Base-by-base conservation (phyloP, 2,113 vertebrate species). In the Jacana jacana region DNA sequence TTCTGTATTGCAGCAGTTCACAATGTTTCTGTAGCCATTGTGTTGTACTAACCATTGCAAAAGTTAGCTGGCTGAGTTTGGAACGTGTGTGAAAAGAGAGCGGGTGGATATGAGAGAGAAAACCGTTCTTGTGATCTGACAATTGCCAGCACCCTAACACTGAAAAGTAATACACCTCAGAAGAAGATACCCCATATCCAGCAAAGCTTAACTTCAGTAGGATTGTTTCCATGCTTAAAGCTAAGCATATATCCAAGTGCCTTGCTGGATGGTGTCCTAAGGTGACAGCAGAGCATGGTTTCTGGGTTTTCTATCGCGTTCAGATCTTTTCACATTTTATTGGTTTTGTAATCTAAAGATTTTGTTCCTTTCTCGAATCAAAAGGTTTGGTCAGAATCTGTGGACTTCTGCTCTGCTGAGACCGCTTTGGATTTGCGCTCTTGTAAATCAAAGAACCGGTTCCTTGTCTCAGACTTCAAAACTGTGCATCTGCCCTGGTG, bases 231-330 rank as follows among this genome's bases (percentile, higher is more conserved):
- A 46, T 84, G 82, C 85, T 93, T 93, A 94, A 96, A 96, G 63
- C 79, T 96, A 84, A 94, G 69, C 24, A 23, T 49, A 8, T 72
- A 39, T 91, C 40, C 64, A 97, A 88, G 94, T 97, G 92, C 90
- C 96, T 96, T 97, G 96, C 95, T 97, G 95, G 93, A 93, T 94
- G 71, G 31, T 82, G 49, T 81, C 70, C 75, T 82, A 61, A 71
- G 55, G 33, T 90, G 49, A 69, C 64, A 84, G 69, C 0, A 0
- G 35, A 90, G 57, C 48, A 19, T 79, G 51, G 17, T 76, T 80
- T 90, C n/a, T 57, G 82, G 33, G 9, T 23, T 81, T 95, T 70
- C 54, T 86, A 1, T 61, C 49, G 8, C 37, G 57, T 24, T 79
- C 64, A 27, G 51, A 54, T 88, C 39, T 87, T 81, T 31, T 52